Base-by-base conservation (phyloP, 1,140 invertebrate species). In the Oncopodura yosiiana region DNA sequence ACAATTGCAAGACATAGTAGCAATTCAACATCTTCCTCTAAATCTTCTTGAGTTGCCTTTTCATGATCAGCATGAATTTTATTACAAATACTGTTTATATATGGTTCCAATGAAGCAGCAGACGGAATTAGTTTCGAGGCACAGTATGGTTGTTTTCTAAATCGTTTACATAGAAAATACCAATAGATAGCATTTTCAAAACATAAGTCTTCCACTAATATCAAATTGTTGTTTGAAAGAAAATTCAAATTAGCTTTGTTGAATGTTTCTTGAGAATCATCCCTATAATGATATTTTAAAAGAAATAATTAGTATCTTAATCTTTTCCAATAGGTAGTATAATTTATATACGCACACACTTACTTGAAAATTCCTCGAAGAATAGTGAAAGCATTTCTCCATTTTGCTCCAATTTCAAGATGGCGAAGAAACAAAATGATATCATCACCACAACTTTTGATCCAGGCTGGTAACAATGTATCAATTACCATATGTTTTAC, bases 151-250 rank as follows among this genome's bases (percentile, higher is more conserved):
- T 38, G 29, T 1, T n/a, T 16, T n/a, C 30, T 18, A 27, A 51
- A 52, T 24, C n/a, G 19, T 1, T 27, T 45, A 23, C 30, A 45
- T 21, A 57, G 9, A 26, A 12, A 44, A 2, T n/a, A n/a, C 55
- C 55, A 57, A 24, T 21, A 50, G 9, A 57, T 29, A 11, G 30
- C 44, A 8, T 24, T 38, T 48, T 57, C 55, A n/a, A 57, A 14
- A 4, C 4, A 19, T 0, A 52, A 5, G 0, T 38, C 2, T 9
- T 46, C 27, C 1, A 53, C 5, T 34, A 41, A 29, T 23, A 53
- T 23, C 16, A 53, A 18, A 14, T 45, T 43, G 3, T 53, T 8
- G 9, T 53, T 29, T n/a, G 43, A 26, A 11, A 53, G 18, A 12
- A 53, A 53, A 3, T 5, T 44, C 24, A 23, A 9, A 29, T 45